Percentiles rank a stretch among this genome's conserved stretches.
Evolutionary conservation across 2,888 invertebrate genomes (phyloP).

Genomic region (Macrosoma leucophasiata): DNA sequence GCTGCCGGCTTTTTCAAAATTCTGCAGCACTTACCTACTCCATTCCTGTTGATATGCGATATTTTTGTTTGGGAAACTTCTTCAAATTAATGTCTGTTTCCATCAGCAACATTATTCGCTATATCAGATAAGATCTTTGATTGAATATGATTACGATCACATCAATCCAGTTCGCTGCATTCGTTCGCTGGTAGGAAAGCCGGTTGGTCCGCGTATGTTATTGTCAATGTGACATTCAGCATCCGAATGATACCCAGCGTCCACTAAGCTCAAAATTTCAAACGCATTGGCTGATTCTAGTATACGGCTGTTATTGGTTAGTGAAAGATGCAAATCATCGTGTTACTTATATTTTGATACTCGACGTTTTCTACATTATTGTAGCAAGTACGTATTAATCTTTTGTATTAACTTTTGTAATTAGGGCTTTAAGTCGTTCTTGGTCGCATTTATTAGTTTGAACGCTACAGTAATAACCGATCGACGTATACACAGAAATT

Average conservation of each 20-base stretch:
- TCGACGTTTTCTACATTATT: slow-evolving; percentile 73
- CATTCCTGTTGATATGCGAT: too few relatives aligned
- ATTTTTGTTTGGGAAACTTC: too few relatives aligned
- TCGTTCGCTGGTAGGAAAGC: too few relatives aligned
- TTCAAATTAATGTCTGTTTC: too few relatives aligned
- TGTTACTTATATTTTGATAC: slow-evolving; percentile 75
- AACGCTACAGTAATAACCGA: slow-evolving; percentile 29
- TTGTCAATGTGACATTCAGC: slow-evolving; percentile 40
- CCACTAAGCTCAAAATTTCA: slow-evolving; percentile 55
- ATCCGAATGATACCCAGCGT: slow-evolving; percentile 49
- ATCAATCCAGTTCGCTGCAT: too few relatives aligned
- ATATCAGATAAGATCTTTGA: too few relatives aligned
- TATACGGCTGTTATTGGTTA: slow-evolving; percentile 75
- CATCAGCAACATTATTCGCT: too few relatives aligned
- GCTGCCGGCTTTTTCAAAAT: too few relatives aligned
- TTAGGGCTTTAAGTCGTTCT: slow-evolving; percentile 46
- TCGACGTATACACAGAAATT: too few relatives aligned
- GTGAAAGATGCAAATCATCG: slow-evolving; percentile 68
- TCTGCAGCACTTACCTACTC: too few relatives aligned
- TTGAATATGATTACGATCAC: too few relatives aligned
- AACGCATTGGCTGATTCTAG: slow-evolving; percentile 71
- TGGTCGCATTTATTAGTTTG: slow-evolving; percentile 55
- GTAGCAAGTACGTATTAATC: slow-evolving; percentile 59
- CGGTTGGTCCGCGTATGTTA: slow-evolving; percentile 13
- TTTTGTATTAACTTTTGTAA: slow-evolving; percentile 58